Evolutionary conservation across 2,113 vertebrate species (phyloP).

Genomic region (Ammodytes dubius): DNA sequence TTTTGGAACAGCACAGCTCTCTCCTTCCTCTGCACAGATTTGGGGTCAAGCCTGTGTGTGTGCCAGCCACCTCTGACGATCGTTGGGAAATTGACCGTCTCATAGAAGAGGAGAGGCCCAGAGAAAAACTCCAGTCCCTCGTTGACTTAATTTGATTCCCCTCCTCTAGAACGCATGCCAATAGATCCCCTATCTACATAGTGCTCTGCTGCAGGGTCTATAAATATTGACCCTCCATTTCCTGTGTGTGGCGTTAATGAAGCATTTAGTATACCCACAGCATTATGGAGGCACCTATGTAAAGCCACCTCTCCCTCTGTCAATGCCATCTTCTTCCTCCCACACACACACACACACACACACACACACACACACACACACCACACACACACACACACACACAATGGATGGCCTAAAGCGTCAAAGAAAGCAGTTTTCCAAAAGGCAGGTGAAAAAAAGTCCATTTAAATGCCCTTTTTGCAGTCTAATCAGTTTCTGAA

Average conservation of each 20-base stretch:
- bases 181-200: conserved; percentile 79
- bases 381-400: conserved; percentile 5
- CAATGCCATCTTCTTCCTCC: conserved; percentile 53
- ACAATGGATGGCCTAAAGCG: conserved; percentile 27
- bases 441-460: conserved; percentile 25
- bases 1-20: conserved; percentile 9
- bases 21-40: conserved; percentile 32
- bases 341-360: conserved; percentile 31
- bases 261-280: conserved; percentile 82
- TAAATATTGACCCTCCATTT: conserved; percentile 86
- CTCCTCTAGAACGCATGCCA: conserved; percentile 73
- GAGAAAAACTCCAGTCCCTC: conserved; percentile 79
- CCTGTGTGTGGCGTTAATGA: conserved; percentile 84
- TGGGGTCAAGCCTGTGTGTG: conserved; percentile 70
- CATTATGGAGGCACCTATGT: conserved; percentile 77
- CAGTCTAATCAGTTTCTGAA: background rate
- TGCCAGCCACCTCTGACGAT: conserved; percentile 64
- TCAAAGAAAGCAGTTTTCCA: conserved; percentile 28
- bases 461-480: conserved; percentile 21
- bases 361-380: conserved; percentile 1
- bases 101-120: conserved; percentile 63
- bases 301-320: conserved; percentile 78
- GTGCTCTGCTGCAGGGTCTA: conserved; percentile 78
- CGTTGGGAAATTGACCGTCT: conserved; percentile 79
- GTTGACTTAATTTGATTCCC: conserved; percentile 82